phyloP scores from a whole-genome alignment of 2,888 invertebrate species.

The Macrosoma leucophasiata region DNA sequence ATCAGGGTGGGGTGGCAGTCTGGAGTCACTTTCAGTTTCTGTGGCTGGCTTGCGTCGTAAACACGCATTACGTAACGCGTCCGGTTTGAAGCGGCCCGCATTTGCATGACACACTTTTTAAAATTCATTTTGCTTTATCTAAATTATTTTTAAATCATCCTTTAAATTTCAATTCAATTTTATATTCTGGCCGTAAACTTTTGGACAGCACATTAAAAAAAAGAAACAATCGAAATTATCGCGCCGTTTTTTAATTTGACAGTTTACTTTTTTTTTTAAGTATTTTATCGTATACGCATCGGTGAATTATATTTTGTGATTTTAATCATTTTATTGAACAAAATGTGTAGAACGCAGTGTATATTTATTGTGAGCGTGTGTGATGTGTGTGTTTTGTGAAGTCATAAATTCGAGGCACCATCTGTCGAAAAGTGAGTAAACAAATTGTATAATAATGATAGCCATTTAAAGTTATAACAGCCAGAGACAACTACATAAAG shows the following conservation, averaged over 20 bases:
- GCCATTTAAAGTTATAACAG: no score
- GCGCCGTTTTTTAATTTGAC: slow-evolving; percentile 15
- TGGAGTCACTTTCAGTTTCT: slow-evolving; percentile 67
- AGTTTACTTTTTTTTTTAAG: slow-evolving; percentile 2
- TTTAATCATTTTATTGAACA: slow-evolving; percentile 28
- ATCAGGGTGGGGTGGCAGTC: slow-evolving; percentile 38
- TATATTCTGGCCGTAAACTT: slow-evolving; percentile 1
- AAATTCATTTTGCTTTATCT: slow-evolving; percentile 28
- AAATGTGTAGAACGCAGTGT: slow-evolving; percentile 49
- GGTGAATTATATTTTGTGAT: slow-evolving; percentile 8
- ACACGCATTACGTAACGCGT: slow-evolving; percentile 49
- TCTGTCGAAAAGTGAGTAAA: slow-evolving; percentile 71
- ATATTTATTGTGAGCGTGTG: slow-evolving; percentile 39
- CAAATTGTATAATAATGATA: no score
- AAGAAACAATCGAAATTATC: slow-evolving; percentile 13
- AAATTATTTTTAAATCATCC: slow-evolving; percentile 15
- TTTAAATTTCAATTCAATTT: neutral
- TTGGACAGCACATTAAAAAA: no score
- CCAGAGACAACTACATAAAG: no score
- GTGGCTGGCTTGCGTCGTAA: slow-evolving; percentile 40
- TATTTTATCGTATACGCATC: neutral
- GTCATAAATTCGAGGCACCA: slow-evolving; percentile 52
- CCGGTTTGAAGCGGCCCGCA: slow-evolving; percentile 50
- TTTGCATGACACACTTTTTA: slow-evolving; percentile 58
- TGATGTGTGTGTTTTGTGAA: slow-evolving; percentile 58